A percentile compares a stretch with the other conserved stretches of the same genome.
These are phyloP conservation scores for Cladorhizidae sp. DNA, from an alignment of 37 sponge, comb jelly and placozoan genomes.

Conservation along the genomic window DNA sequence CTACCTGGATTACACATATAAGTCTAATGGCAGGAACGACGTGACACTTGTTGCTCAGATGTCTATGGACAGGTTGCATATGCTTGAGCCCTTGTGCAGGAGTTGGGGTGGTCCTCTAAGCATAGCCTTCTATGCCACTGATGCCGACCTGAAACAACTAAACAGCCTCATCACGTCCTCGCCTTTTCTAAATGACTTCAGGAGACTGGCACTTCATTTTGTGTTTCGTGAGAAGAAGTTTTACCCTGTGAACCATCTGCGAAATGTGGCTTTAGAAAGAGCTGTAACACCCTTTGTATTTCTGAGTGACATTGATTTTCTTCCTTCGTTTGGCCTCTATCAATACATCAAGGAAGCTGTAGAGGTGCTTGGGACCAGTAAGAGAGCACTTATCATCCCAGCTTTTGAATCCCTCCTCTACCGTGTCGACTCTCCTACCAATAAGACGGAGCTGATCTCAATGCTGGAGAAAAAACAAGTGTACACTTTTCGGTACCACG, in stretches of 20 bases:
- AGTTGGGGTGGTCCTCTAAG: constrained; percentile 87
- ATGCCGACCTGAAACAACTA: constrained; percentile 52
- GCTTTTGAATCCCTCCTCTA: constrained; percentile 91
- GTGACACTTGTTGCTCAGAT: constrained; percentile 87
- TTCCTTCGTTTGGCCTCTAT: constrained; percentile 76
- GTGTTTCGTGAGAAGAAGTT: constrained; percentile 38
- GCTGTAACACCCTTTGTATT: constrained; percentile 60
- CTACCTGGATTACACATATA: constrained; percentile 47
- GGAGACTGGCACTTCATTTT: constrained; percentile 61
- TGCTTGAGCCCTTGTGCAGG: constrained; percentile 64
- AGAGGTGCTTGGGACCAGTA: constrained; percentile 11
- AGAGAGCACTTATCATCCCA: constrained; percentile 75
- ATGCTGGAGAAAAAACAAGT: constrained; percentile 53
- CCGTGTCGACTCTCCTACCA: constrained; percentile 54
- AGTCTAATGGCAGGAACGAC: constrained; percentile 36
- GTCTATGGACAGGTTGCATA: constrained; percentile 84
- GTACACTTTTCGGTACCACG: constrained; percentile 67
- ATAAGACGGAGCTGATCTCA: constrained; percentile 53
- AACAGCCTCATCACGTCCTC: not conserved
- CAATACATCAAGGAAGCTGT: constrained; percentile 44
- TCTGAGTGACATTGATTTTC: constrained; percentile 85
- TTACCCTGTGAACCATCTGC: constrained; percentile 89
- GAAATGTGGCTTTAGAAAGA: constrained; percentile 81
- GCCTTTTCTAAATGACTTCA: constrained; percentile 6
- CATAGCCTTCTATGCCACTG: constrained; percentile 65